Evolutionary conservation across 2,113 vertebrate genomes (phyloP).

Genomic region (Sylvilagus bachmani): DNA sequence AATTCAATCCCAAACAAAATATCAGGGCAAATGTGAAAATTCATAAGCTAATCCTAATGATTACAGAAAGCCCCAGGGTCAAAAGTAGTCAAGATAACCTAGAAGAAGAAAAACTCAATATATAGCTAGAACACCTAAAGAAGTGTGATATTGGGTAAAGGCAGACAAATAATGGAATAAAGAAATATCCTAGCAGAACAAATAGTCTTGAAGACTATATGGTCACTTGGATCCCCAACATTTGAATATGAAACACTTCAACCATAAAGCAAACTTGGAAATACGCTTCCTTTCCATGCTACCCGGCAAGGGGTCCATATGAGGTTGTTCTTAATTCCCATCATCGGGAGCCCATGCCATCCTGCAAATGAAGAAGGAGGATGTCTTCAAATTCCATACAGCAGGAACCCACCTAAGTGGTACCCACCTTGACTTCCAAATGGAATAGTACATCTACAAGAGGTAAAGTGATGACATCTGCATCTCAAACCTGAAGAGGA

Average conservation of each 20-base stretch:
- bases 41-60: neutral
- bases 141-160: neutral
- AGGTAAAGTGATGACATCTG: no score
- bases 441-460: no score
- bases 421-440: no score
- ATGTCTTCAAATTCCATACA: no score
- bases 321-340: no score
- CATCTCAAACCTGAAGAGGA: no score
- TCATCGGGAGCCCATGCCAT: no score
- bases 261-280: neutral
- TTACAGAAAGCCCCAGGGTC: neutral
- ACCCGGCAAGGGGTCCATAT: no score
- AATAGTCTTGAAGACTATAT: neutral
- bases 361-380: no score
- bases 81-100: neutral
- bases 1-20: neutral
- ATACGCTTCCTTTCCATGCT: no score
- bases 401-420: no score
- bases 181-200: neutral
- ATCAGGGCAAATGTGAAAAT: constrained; percentile 31
- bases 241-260: constrained; percentile 40
- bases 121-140: neutral
- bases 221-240: neutral
- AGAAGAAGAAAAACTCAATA: neutral
- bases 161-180: neutral